phyloP scores from a whole-genome alignment of 2,113 vertebrate species.

The Eulacestoma nigropectus region DNA sequence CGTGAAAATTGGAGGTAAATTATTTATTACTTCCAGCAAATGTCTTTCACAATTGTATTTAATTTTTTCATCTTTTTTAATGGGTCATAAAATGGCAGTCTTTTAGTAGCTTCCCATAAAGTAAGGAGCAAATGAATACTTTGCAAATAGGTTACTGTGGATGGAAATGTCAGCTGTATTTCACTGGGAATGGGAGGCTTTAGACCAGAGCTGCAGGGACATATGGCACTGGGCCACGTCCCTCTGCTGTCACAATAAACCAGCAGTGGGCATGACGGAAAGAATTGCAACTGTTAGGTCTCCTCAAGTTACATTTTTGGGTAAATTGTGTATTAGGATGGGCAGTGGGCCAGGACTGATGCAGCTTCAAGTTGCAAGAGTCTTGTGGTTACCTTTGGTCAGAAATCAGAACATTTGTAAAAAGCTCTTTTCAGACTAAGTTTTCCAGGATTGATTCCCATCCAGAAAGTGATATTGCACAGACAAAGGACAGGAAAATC shows the following conservation, averaged over 20 bases:
- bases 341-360: not conserved
- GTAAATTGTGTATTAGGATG: not conserved
- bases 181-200: conserved; percentile 38
- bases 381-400: not conserved
- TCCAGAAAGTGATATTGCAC: not conserved
- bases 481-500: not conserved
- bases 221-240: not conserved
- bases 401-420: not conserved
- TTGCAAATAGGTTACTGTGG: conserved; percentile 61
- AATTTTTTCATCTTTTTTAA: conserved; percentile 72
- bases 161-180: conserved; percentile 68
- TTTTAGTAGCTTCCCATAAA: conserved; percentile 70
- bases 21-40: conserved; percentile 76
- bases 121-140: conserved; percentile 66
- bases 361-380: not conserved
- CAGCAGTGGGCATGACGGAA: not conserved
- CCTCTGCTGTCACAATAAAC: not conserved
- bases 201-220: not conserved
- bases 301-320: not conserved
- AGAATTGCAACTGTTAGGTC: not conserved
- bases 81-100: conserved; percentile 67
- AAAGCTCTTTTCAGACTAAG: not conserved
- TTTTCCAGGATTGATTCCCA: not conserved
- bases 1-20: conserved; percentile 71
- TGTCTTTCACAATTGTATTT: conserved; percentile 74